Conservation (phyloP, 1,140 invertebrate species). For the Stenopsyche tienmushanensis region DNA sequence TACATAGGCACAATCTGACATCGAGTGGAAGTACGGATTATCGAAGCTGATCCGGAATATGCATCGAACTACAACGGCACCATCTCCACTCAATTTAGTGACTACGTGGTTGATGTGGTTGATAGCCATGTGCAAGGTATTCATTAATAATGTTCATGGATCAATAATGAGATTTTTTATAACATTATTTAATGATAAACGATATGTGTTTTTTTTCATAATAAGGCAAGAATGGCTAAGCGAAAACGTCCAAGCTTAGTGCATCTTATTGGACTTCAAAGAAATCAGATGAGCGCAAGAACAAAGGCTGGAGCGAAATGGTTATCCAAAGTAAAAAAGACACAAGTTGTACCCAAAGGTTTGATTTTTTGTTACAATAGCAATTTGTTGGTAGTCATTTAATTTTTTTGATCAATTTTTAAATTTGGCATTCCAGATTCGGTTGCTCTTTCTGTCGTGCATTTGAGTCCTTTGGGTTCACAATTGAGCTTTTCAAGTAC, state of each 20-base stretch:
- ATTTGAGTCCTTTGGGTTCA: slow-evolving; percentile 77
- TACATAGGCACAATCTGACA: slow-evolving; percentile 94
- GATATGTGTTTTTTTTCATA: slow-evolving; percentile 6
- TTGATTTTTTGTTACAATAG: background rate
- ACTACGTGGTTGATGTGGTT: slow-evolving; percentile 90
- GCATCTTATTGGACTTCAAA: slow-evolving; percentile 75
- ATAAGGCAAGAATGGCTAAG: slow-evolving; percentile 64
- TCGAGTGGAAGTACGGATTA: slow-evolving; percentile 99
- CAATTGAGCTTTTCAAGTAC: slow-evolving; percentile 75
- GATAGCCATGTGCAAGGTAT: slow-evolving; percentile 74
- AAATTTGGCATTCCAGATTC: slow-evolving; percentile 60
- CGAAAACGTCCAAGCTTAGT: slow-evolving; percentile 79
- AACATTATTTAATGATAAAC: background rate
- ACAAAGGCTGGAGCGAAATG: slow-evolving; percentile 83
- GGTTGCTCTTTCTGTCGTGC: slow-evolving; percentile 71
- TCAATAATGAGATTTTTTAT: background rate
- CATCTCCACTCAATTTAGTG: slow-evolving; percentile 94
- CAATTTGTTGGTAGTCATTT: background rate
- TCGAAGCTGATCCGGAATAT: slow-evolving; percentile 98
- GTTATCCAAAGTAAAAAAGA: slow-evolving; percentile 81
- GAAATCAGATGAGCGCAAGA: slow-evolving; percentile 71
- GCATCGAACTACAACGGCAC: slow-evolving; percentile 96
- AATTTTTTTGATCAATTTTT: background rate
- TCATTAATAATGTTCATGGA: background rate
- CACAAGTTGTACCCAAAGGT: slow-evolving; percentile 75